Evolutionary conservation across 1,140 invertebrate species (phyloP), one percentile per base, ranked within the genome.

Genomic region (Rhizoglyphus robini): DNA sequence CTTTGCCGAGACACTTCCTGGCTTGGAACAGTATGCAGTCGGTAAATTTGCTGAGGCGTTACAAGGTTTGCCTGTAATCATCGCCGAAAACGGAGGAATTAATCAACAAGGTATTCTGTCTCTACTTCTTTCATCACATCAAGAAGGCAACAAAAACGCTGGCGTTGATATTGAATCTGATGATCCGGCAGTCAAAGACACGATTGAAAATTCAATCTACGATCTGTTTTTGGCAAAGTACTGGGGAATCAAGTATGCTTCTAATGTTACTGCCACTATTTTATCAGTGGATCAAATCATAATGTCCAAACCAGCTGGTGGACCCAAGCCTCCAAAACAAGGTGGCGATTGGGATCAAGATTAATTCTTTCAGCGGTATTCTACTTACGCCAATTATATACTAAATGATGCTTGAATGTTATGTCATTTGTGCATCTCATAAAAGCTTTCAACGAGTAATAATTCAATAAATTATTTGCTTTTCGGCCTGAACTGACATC

Each of bases 261-360:
- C 90, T 0, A 83, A 87, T 69, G 91, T 91, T 15, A 92, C 94
- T 1, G 84, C 85, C 61, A 97, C 95, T 0, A 88, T 99, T 71
- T 80, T 99, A 3, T 86, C 88, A 76, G 90, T 99, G n/a, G 94
- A 99, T 79, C 79, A 82, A 72, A 97, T 99, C 67, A 97, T 99
- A 65, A 96, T 97, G 91, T 91, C 95, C 1, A 98, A 97, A 77
- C 82, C 86, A 73, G 92, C 93, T 23, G 94, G 94, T 64, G 94
- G 94, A 58, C 94, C 95, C 0, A 95, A 96, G 79, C 80, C 87
- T 0, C 83, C 82, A 74, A 73, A 79, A 62, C 66, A 65, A 41
- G 60, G 48, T 4, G 79, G 79, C 41, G 79, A 81, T 49, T 81
- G 81, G 70, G 81, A 82, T 74, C 83, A 82, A 68, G 88, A 91